phyloP scores from a whole-genome alignment of 2,888 invertebrate species.

The Podabrus alpinus region DNA sequence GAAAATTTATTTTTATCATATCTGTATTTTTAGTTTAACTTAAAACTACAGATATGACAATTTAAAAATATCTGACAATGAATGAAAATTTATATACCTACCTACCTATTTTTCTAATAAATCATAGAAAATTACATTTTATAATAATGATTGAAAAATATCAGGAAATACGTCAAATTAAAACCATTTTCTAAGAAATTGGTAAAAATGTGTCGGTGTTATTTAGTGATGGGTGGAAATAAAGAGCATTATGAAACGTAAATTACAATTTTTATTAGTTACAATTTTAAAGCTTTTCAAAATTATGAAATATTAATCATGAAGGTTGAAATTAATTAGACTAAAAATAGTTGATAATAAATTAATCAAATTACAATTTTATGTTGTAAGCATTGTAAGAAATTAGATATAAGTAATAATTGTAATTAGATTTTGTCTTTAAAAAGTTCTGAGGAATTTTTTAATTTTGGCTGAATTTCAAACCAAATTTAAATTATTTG shows the following conservation, averaged over 20 bases:
- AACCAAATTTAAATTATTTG: neutral
- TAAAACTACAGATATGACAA: no score
- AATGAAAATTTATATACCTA: neutral
- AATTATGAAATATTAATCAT: neutral
- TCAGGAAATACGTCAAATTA: no score
- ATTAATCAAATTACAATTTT: neutral
- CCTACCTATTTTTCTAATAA: neutral
- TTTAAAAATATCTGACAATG: neutral
- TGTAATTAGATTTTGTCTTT: neutral
- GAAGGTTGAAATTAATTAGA: neutral
- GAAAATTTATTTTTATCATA: no score
- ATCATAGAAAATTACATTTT: neutral
- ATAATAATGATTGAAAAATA: no score
- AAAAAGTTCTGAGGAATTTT: neutral
- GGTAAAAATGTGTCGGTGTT: neutral
- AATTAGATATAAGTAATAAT: neutral
- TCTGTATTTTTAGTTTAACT: no score
- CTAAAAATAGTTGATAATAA: neutral
- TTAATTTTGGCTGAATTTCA: neutral
- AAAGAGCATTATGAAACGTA: neutral
- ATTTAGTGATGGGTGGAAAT: neutral
- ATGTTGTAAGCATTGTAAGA: neutral
- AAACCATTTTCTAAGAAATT: neutral
- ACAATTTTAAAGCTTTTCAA: neutral
- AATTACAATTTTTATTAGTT: neutral